Conservation (phyloP, 2,888 invertebrate genomes). For the Cerastoderma edule region DNA sequence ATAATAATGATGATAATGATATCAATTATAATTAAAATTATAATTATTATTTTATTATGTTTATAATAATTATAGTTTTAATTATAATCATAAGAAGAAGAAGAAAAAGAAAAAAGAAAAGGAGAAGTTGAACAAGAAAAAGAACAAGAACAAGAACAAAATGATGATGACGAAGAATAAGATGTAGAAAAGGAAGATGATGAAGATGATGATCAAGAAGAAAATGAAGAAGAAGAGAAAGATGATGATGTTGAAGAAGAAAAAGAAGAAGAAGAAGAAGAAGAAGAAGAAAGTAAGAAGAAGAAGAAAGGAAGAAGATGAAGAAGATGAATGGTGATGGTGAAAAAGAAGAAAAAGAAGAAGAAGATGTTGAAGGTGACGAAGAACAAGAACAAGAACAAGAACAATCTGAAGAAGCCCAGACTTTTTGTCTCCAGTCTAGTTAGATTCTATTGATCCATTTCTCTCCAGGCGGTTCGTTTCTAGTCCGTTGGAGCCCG, state of each 20-base stretch:
- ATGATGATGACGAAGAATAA: neutral
- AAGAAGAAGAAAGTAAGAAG: neutral
- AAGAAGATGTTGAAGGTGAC: neutral
- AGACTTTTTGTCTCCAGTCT: neutral
- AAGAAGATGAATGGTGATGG: neutral
- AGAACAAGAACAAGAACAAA: neutral
- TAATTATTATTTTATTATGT: too few species aligned
- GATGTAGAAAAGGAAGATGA: neutral
- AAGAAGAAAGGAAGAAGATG: neutral
- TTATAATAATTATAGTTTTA: too few species aligned
- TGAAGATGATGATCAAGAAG: neutral
- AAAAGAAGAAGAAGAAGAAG: neutral
- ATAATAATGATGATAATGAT: too few species aligned
- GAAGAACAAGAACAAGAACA: neutral
- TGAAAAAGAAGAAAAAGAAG: neutral
- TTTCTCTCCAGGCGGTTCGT: neutral
- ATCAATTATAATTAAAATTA: too few species aligned
- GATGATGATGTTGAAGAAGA: neutral
- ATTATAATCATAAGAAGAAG: too few species aligned
- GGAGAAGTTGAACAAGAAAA: neutral
- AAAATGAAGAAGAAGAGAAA: neutral
- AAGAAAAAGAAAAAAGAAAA: neutral
- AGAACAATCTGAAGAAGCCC: neutral
- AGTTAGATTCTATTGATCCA: neutral
- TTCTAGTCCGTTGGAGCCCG: slow-evolving; percentile 6